Evolutionary conservation across 2,888 invertebrate genomes (phyloP).

Genomic region (Xestia c-nigrum): DNA sequence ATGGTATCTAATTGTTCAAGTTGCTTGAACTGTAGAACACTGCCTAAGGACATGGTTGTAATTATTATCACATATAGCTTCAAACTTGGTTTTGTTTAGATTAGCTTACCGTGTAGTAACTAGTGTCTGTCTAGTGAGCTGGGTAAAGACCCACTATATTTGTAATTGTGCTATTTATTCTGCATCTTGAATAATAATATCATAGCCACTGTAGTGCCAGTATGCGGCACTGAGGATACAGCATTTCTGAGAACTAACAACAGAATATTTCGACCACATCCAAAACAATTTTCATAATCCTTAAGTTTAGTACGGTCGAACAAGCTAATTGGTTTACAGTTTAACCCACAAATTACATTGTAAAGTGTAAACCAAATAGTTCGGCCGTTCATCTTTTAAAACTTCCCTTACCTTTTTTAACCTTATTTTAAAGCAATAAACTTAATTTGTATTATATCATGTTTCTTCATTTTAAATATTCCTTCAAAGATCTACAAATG

Average conservation of each 20-base stretch:
- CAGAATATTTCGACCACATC: background rate
- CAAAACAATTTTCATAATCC: too few species aligned
- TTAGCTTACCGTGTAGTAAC: background rate
- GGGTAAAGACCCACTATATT: background rate
- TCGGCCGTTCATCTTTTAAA: too few species aligned
- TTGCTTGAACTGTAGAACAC: conserved; percentile 30
- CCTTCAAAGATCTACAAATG: too few species aligned
- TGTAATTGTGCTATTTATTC: background rate
- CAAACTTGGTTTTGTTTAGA: background rate
- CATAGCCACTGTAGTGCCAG: background rate
- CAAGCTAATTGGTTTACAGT: too few species aligned
- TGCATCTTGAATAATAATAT: background rate
- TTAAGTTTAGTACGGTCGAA: too few species aligned
- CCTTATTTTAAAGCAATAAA: too few species aligned
- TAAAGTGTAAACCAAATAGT: too few species aligned
- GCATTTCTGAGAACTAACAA: background rate
- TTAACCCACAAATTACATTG: too few species aligned
- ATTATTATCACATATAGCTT: conserved; percentile 44
- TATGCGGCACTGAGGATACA: background rate
- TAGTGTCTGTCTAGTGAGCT: background rate
- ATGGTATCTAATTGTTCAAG: conserved; percentile 42
- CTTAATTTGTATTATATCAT: background rate
- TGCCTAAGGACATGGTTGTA: conserved; percentile 23
- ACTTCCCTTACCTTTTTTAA: too few species aligned
- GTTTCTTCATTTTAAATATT: background rate